Percentiles rank a stretch among this genome's conserved stretches.
Conservation (phyloP, 2,888 invertebrate genomes). For the Penaeus monodon region DNA sequence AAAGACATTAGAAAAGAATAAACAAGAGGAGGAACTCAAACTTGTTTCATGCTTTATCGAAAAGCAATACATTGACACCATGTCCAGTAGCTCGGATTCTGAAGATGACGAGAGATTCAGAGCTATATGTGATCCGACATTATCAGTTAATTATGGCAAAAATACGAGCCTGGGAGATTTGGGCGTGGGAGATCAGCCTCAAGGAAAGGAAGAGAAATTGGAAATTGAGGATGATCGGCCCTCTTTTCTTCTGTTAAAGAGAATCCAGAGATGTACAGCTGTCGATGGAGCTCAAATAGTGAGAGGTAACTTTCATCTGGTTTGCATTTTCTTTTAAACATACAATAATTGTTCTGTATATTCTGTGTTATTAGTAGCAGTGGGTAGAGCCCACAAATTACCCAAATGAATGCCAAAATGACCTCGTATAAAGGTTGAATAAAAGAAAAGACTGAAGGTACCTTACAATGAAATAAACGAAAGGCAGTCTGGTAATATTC, state of each 20-base stretch:
- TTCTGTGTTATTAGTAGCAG: too few relatives aligned
- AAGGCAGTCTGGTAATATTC: too few relatives aligned
- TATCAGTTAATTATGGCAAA: neutral
- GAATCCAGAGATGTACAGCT: neutral
- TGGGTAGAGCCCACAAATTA: too few relatives aligned
- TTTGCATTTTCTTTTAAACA: too few relatives aligned
- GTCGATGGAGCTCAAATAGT: too few relatives aligned
- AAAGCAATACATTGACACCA: neutral
- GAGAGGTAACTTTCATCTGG: too few relatives aligned
- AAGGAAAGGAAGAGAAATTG: neutral
- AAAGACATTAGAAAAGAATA: too few relatives aligned
- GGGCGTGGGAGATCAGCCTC: neutral
- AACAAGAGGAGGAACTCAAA: neutral
- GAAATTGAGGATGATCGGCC: neutral
- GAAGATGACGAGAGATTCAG: slow-evolving; percentile 11
- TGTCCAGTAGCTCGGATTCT: slow-evolving; percentile 7
- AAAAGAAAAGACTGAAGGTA: too few relatives aligned
- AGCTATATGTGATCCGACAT: slow-evolving; percentile 27
- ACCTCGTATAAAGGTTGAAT: too few relatives aligned
- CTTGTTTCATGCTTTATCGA: neutral
- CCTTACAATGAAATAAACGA: too few relatives aligned
- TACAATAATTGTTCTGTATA: too few relatives aligned
- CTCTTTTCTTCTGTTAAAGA: neutral
- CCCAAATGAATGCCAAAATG: too few relatives aligned
- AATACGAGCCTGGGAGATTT: neutral